Base-by-base conservation (phyloP, 2,113 vertebrate genomes). In the Euleptes europaea region DNA sequence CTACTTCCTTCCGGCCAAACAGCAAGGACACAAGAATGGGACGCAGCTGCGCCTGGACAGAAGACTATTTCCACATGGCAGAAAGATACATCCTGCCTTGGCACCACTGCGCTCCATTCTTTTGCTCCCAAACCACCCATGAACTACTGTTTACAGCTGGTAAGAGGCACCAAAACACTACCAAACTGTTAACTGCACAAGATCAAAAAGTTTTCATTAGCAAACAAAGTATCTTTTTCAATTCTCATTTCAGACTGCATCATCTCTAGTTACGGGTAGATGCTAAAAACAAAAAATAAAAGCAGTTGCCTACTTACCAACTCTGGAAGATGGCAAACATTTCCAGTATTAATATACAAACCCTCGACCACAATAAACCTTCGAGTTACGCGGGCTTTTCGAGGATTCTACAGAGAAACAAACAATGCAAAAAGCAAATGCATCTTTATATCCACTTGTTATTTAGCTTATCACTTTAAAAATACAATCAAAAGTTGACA, bases 341-440 rank as follows among this genome's bases (percentile, higher is more conserved):
- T 97, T 83, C 98, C 98, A 4, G 98, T 98, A 90, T 99, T 99
- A 90, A 98, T 96, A 93, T 98, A 99, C 69, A 99, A 93, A 19
- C 98, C 99, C 92, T 99, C 99, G 4, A 97, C 98, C 2, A 99
- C 94, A 19, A 99, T 98, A 92, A 99, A 99, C 51, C 97, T 97
- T 66, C 98, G 94, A 66, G 98, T 99, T 74, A 99, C 99, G 90
- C 98, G 95, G 54, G 98, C 99, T 92, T 99, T 99, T 14, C 98
- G 97, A 91, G 98, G 99, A 96, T 99, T 99, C 99, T 95, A 92
- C 60, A 88, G 67, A 72, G 54, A 57, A 33, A 57, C 15, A 91
- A 86, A 93, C 15, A 15, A 23, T 63, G 57, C 42, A 12, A 9
- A 35, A 19, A 17, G 33, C 23, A 7, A 31, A 51, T 23, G 44